phyloP scores from a whole-genome alignment of 1,140 invertebrate genomes.

The Aethina tumida region DNA sequence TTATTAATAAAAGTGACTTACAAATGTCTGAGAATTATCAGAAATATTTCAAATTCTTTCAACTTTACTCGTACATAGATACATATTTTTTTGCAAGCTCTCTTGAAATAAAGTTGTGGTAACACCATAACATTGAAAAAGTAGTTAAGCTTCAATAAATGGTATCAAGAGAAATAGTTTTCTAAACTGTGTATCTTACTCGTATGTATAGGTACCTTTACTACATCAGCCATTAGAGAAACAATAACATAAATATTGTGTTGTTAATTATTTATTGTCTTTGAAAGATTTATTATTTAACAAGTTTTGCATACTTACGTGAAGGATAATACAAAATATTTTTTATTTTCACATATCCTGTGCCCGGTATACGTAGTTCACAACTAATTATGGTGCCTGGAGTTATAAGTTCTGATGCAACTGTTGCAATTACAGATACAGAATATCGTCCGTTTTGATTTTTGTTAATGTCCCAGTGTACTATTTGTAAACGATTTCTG shows the following conservation, averaged over 20 bases:
- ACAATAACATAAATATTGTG: too few relatives aligned
- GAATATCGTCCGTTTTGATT: constrained; percentile 25
- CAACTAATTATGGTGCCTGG: constrained; percentile 20
- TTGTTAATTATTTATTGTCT: too few relatives aligned
- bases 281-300: too few relatives aligned
- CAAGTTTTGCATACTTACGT: constrained; percentile 19
- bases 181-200: too few relatives aligned
- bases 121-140: too few relatives aligned
- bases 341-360: constrained; percentile 31
- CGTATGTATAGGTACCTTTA: neutral
- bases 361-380: constrained; percentile 28
- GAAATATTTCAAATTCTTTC: too few relatives aligned
- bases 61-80: too few relatives aligned
- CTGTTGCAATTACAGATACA: constrained; percentile 24
- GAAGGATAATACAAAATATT: constrained; percentile 31
- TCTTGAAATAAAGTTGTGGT: too few relatives aligned
- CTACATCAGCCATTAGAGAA: too few relatives aligned
- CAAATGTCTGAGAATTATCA: neutral
- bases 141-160: too few relatives aligned
- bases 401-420: constrained; percentile 16
- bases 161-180: too few relatives aligned
- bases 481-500: constrained; percentile 21
- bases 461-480: constrained; percentile 29
- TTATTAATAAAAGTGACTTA: neutral
- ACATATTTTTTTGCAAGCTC: too few relatives aligned